Conservation (phyloP, 2,113 vertebrate species). For the Oncorhynchus keta region DNA sequence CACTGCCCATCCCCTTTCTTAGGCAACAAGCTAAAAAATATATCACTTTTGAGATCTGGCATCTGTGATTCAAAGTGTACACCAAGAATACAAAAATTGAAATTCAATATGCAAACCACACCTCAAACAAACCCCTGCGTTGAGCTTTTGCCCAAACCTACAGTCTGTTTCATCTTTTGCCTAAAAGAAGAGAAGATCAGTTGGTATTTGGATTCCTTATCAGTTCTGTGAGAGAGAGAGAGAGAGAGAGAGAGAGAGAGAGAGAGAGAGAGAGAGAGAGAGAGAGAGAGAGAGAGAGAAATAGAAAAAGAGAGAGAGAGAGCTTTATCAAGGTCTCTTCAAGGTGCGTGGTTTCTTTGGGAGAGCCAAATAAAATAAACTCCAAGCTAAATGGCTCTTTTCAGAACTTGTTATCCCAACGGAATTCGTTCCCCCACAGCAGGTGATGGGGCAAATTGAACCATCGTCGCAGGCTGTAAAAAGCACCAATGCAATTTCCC, state of each 20-base stretch:
- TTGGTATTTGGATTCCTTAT: neutral
- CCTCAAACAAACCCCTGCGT: no score
- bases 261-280: no score
- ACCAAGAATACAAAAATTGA: slow-evolving; percentile 20
- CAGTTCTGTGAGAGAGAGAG: neutral
- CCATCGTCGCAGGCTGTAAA: neutral
- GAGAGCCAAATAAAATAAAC: slow-evolving; percentile 7
- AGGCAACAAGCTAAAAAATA: slow-evolving; percentile 23
- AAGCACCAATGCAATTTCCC: neutral
- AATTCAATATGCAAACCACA: slow-evolving; percentile 4
- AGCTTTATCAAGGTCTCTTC: slow-evolving; percentile 14
- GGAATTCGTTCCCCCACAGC: neutral
- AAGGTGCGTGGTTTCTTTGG: slow-evolving; percentile 14
- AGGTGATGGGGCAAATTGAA: slow-evolving; percentile 21
- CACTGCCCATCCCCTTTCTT: slow-evolving; percentile 3
- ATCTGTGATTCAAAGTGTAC: slow-evolving; percentile 11
- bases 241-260: no score
- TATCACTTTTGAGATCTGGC: slow-evolving; percentile 17
- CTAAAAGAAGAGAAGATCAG: neutral
- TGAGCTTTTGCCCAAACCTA: neutral
- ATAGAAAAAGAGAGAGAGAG: no score
- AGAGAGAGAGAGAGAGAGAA: no score
- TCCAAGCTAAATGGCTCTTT: neutral
- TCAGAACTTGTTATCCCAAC: slow-evolving; percentile 1
- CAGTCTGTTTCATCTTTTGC: neutral